These are phyloP conservation scores for Ptilodon capucinus DNA, from an alignment of 2,888 invertebrate species.

Conservation along the genomic window DNA sequence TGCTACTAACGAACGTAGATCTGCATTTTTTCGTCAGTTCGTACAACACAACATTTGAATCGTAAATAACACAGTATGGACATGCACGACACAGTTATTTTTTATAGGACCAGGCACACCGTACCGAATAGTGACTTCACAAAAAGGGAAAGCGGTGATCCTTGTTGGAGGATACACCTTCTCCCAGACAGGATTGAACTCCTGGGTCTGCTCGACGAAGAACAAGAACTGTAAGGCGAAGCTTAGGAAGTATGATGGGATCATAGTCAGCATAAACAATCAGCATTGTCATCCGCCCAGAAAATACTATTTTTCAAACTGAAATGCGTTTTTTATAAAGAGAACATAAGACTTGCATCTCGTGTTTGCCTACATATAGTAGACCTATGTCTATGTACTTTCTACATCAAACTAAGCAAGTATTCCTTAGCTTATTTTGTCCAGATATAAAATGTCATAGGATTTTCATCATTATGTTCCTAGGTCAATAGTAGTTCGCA, in stretches of 20 bases:
- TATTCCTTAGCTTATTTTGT: too few species aligned
- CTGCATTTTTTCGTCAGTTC: neutral
- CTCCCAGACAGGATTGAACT: neutral
- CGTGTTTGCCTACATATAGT: too few species aligned
- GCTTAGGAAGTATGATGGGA: slow-evolving; percentile 1
- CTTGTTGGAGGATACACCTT: neutral
- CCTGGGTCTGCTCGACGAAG: slow-evolving; percentile 1
- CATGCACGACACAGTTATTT: too few species aligned
- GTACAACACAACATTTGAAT: too few species aligned
- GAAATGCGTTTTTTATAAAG: neutral
- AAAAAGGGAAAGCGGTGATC: neutral
- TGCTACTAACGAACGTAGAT: too few species aligned
- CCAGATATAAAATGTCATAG: too few species aligned
- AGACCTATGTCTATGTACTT: too few species aligned
- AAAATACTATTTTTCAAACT: neutral
- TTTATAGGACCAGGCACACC: neutral
- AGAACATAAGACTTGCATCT: too few species aligned
- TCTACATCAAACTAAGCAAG: too few species aligned
- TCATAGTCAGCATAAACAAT: slow-evolving; percentile 3
- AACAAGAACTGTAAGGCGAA: slow-evolving; percentile 6
- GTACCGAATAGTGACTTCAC: neutral
- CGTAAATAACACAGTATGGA: too few species aligned
- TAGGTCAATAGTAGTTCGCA: too few species aligned
- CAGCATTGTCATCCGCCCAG: slow-evolving; percentile 6
- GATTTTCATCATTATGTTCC: too few species aligned